Conservation (phyloP, 2,113 vertebrate genomes). For the Gnathonemus longibarbis region DNA sequence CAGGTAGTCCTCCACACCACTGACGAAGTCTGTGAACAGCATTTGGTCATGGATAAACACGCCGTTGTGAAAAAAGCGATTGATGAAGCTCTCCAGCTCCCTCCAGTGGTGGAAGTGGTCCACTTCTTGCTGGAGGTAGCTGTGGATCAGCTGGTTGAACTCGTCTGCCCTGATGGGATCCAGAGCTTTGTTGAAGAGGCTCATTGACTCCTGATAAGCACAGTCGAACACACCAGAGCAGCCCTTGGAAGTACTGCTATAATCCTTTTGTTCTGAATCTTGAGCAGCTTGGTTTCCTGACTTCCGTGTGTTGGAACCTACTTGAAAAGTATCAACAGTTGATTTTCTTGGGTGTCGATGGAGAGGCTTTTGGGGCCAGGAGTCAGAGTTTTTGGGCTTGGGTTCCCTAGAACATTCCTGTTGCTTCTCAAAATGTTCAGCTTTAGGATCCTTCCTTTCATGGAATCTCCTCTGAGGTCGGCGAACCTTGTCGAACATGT, state of each 20-base stretch:
- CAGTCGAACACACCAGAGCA: slow-evolving; percentile 77
- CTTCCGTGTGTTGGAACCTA: slow-evolving; percentile 49
- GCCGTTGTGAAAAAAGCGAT: slow-evolving; percentile 79
- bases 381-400: slow-evolving; percentile 38
- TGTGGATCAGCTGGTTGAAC: slow-evolving; percentile 75
- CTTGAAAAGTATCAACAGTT: slow-evolving; percentile 42
- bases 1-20: slow-evolving; percentile 80
- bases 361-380: slow-evolving; percentile 46
- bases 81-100: slow-evolving; percentile 80
- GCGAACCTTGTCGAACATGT: slow-evolving; percentile 71
- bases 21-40: slow-evolving; percentile 90
- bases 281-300: slow-evolving; percentile 40
- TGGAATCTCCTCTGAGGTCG: slow-evolving; percentile 50
- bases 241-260: slow-evolving; percentile 53
- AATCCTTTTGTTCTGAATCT: slow-evolving; percentile 33
- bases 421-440: slow-evolving; percentile 46
- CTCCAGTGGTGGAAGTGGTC: slow-evolving; percentile 83
- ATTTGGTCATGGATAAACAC: slow-evolving; percentile 90
- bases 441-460: slow-evolving; percentile 52
- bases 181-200: slow-evolving; percentile 72
- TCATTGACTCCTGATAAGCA: slow-evolving; percentile 74
- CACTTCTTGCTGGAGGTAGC: slow-evolving; percentile 79
- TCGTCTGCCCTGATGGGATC: slow-evolving; percentile 80
- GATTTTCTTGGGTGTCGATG: slow-evolving; percentile 44
- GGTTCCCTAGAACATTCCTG: slow-evolving; percentile 38